Percentiles rank a stretch among this genome's conserved stretches.
Conservation (phyloP, 1,140 invertebrate species). For the Orussus abietinus region DNA sequence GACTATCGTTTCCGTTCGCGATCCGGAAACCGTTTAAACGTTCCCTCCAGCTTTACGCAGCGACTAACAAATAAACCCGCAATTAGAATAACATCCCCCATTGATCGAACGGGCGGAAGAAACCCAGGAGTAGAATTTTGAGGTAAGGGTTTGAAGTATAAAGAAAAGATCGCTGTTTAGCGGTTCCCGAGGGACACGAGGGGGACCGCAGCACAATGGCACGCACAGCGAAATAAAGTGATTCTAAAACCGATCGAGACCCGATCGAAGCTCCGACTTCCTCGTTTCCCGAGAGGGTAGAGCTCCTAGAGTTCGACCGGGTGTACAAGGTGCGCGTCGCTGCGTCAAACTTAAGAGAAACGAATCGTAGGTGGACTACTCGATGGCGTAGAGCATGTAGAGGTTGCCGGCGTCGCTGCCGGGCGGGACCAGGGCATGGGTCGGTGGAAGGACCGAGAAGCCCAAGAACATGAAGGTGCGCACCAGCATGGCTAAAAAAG, state of each 20-base stretch:
- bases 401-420: slow-evolving; percentile 64
- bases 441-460: slow-evolving; percentile 80
- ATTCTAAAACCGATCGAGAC: too few species aligned
- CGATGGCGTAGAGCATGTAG: slow-evolving; percentile 78
- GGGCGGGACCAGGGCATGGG: slow-evolving; percentile 69
- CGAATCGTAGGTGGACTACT: slow-evolving; percentile 53
- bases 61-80: too few species aligned
- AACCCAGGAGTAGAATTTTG: too few species aligned
- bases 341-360: slow-evolving; percentile 46
- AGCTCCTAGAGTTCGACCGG: too few species aligned
- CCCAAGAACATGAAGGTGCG: slow-evolving; percentile 96
- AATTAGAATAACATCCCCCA: too few species aligned
- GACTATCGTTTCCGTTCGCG: slow-evolving; percentile 26
- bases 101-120: too few species aligned
- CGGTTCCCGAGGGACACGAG: slow-evolving; percentile 9
- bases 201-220: slow-evolving; percentile 17
- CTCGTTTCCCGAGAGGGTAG: too few species aligned
- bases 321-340: neutral
- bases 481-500: slow-evolving; percentile 71
- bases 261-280: too few species aligned
- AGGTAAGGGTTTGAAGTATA: too few species aligned
- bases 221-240: slow-evolving; percentile 19
- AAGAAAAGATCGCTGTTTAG: slow-evolving; percentile 21
- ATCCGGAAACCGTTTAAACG: too few species aligned
- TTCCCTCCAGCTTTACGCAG: too few species aligned